phyloP scores from a whole-genome alignment of 1,140 invertebrate species.

The Heliothis subflexa region DNA sequence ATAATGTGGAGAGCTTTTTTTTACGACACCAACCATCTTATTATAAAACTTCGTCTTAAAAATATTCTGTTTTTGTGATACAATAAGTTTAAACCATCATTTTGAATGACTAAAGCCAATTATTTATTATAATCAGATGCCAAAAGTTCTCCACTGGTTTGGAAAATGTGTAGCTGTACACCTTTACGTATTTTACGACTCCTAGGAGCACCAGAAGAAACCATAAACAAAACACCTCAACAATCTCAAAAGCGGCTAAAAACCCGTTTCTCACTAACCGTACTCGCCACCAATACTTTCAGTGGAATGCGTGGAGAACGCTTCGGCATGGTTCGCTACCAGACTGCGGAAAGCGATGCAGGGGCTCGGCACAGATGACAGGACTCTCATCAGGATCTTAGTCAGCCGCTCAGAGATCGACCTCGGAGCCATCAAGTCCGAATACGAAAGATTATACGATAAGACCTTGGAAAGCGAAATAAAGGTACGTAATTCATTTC shows the following conservation, averaged over 20 bases:
- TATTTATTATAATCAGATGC: no score
- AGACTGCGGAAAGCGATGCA: slow-evolving; percentile 91
- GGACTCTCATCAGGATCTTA: slow-evolving; percentile 90
- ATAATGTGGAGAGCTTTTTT: no score
- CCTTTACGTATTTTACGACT: no score
- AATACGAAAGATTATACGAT: slow-evolving; percentile 90
- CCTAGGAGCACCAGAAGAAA: no score
- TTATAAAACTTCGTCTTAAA: no score
- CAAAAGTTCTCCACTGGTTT: no score
- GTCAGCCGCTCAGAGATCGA: slow-evolving; percentile 91
- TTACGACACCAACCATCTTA: no score
- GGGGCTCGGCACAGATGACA: slow-evolving; percentile 90
- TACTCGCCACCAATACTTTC: slow-evolving; percentile 58
- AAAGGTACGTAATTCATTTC: slow-evolving; percentile 85
- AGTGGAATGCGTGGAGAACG: slow-evolving; percentile 91
- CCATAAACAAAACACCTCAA: no score
- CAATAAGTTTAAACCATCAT: no score
- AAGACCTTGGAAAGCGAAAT: slow-evolving; percentile 90
- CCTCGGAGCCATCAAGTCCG: slow-evolving; percentile 89
- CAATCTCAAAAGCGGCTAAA: not conserved
- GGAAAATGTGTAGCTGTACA: no score
- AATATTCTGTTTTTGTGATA: no score
- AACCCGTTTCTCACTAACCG: not conserved
- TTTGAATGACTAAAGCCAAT: no score
- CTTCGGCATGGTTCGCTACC: slow-evolving; percentile 91